These are phyloP conservation scores for Chrysoperla carnea DNA, from an alignment of 1,140 invertebrate genomes.

Conservation along the genomic window DNA sequence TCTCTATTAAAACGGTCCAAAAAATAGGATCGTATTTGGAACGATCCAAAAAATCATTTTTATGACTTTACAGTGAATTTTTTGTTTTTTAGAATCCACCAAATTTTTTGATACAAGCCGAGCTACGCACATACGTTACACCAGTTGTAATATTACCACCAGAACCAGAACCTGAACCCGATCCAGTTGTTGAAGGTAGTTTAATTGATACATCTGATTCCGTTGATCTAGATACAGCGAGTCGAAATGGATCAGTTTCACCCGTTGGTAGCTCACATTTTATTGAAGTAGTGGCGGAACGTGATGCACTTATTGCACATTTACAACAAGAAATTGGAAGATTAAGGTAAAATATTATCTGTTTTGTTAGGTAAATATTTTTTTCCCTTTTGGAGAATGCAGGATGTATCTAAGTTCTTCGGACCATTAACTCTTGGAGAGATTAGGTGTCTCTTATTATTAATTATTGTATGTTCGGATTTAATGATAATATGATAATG, in stretches of 20 bases:
- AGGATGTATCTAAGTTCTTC: no score
- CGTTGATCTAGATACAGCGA: constrained; percentile 27
- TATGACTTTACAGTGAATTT: constrained; percentile 7
- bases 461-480: no score
- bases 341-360: constrained; percentile 33
- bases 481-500: no score
- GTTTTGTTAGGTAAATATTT: no score
- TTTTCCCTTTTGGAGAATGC: no score
- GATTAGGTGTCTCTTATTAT: no score
- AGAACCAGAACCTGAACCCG: constrained; percentile 38
- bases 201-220: constrained; percentile 55
- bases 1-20: no score
- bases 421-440: no score
- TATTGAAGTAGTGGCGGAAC: constrained; percentile 28
- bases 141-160: constrained; percentile 79
- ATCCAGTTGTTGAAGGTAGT: constrained; percentile 34
- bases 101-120: constrained; percentile 86
- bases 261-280: constrained; percentile 21
- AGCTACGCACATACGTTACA: constrained; percentile 82
- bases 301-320: constrained; percentile 72
- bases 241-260: constrained; percentile 34
- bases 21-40: no score
- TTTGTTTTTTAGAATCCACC: constrained; percentile 58
- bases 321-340: constrained; percentile 53
- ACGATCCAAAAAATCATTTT: no score